Percentiles rank a stretch among this genome's conserved stretches.
These are phyloP conservation scores for Mythimna albipuncta DNA, from an alignment of 2,888 invertebrate species.

Conservation along the genomic window DNA sequence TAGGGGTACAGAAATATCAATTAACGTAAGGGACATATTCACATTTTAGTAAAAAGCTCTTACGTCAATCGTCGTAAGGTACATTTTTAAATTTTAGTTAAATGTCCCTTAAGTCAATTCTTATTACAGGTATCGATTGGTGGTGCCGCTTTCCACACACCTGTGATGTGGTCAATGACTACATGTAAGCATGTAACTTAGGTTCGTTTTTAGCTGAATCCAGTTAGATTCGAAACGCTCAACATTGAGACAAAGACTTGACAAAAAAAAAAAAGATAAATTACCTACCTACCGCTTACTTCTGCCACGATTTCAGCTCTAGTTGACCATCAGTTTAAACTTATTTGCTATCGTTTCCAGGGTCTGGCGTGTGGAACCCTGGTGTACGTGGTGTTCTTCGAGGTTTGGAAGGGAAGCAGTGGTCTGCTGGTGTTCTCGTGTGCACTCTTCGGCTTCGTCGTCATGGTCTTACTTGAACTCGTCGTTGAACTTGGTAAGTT, in stretches of 20 bases:
- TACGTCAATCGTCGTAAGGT: too few relatives aligned
- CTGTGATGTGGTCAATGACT: too few relatives aligned
- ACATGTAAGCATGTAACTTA: too few relatives aligned
- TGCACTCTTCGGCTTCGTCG: constrained; percentile 92
- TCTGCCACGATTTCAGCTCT: not conserved
- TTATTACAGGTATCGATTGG: too few relatives aligned
- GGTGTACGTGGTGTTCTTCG: constrained; percentile 98
- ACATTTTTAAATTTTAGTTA: too few relatives aligned
- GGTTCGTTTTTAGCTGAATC: not conserved
- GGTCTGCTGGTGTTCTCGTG: constrained; percentile 93
- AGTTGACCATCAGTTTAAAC: not conserved
- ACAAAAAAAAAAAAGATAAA: not conserved
- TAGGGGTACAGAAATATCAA: too few relatives aligned
- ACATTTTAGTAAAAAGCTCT: too few relatives aligned
- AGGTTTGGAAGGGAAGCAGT: constrained; percentile 92
- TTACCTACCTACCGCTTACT: too few relatives aligned
- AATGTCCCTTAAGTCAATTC: too few relatives aligned
- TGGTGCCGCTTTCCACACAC: too few relatives aligned
- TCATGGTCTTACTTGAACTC: constrained; percentile 90
- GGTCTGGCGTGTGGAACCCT: constrained; percentile 97
- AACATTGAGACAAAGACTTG: not conserved
- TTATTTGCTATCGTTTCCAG: constrained; percentile 84
- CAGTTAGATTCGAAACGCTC: not conserved
- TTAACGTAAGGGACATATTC: too few relatives aligned
- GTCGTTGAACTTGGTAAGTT: constrained; percentile 77